Base-by-base conservation (phyloP, 1,140 invertebrate species). In the Euura saliciscinereae region DNA sequence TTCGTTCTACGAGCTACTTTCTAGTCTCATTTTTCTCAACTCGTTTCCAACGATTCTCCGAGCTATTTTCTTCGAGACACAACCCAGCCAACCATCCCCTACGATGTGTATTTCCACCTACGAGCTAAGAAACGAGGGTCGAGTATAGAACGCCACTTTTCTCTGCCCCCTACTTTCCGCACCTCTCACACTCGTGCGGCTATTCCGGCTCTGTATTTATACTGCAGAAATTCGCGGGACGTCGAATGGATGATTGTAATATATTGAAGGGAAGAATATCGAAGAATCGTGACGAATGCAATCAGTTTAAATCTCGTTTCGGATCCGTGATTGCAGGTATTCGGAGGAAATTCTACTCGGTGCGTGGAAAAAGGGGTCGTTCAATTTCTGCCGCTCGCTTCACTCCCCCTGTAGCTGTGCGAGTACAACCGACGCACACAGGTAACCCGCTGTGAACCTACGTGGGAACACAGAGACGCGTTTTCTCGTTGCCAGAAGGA, bases 11-110 rank as follows among this genome's bases (percentile, higher is more conserved):
- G 8, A 59, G 51, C 51, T 59, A 59, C 51, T 59, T 59, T 59
- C 51, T 59, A 59, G 51, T 59, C 51, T 59, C 51, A 59, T 59
- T 59, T 59, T 59, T 59, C 51, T 59, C 51, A 59, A 59, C 51
- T 59, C 51, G 51, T 59, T 59, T 59, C 51, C 51, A 8, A 8
- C 8, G 51, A 59, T 59, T 59, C 51, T n/a, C 10, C 51, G 8
- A 8, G 8, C 28, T 28, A 28, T 28, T 28, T 28, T 59, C 51
- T n/a, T 59, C 51, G 13, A 59, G 51, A 59, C 51, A 6, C 51
- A n/a, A 59, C 51, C 51, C 51, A 59, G 51, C 51, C 51, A 59
- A 8, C 51, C 51, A 11, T 8, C 51, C 28, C 28, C 28, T 28
- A 28, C 28, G 28, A 28, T 43, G 10, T 68, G 42, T 5, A 42